Conservation (phyloP, 1,140 invertebrate genomes). For the Euura saliciscinereae region DNA sequence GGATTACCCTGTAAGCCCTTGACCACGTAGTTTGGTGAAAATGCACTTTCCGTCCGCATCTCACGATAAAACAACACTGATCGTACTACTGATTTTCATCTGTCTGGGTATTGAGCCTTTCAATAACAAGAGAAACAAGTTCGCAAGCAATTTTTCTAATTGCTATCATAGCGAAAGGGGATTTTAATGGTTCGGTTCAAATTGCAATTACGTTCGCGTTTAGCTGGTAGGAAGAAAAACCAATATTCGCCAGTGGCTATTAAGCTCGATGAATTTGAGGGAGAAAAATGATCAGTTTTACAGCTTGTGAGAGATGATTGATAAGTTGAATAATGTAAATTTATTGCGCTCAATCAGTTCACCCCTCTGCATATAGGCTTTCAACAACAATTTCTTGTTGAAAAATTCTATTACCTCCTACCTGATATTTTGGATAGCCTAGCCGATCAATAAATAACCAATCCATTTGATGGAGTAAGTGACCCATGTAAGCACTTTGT, state of each 20-base stretch:
- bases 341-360: slow-evolving; percentile 2
- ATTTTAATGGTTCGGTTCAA: not conserved
- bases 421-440: not conserved
- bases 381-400: not conserved
- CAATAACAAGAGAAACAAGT: not conserved
- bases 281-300: not conserved
- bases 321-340: slow-evolving; percentile 1
- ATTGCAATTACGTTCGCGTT: not conserved
- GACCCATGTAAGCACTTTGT: too few species aligned
- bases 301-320: not conserved
- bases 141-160: not conserved
- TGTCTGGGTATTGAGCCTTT: too few species aligned
- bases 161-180: not conserved
- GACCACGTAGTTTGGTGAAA: too few species aligned
- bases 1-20: too few species aligned
- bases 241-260: not conserved
- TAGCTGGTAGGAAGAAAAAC: not conserved
- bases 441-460: slow-evolving; percentile 3
- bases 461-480: not conserved
- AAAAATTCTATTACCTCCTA: not conserved
- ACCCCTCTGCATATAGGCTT: not conserved
- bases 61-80: too few species aligned
- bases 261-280: not conserved
- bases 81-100: too few species aligned
- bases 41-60: too few species aligned